A percentile compares a stretch with the other conserved stretches of the same genome.
Conservation (phyloP, 2,113 vertebrate genomes). For the Strix aluco region DNA sequence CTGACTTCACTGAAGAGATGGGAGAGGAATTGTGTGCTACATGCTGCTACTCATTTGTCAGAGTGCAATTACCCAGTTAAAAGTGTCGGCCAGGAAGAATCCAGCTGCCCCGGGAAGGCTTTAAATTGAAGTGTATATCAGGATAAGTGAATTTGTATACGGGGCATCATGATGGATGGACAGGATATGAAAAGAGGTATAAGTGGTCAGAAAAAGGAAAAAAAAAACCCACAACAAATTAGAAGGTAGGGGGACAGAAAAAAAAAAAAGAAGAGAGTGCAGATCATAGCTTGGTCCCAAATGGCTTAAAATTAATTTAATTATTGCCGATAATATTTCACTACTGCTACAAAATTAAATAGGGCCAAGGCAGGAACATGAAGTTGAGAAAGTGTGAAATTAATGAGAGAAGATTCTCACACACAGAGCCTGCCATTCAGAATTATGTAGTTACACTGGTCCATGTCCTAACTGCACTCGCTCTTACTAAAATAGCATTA, state of each 20-base stretch:
- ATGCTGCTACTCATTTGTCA: background rate
- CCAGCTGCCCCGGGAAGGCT: background rate
- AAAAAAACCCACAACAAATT: background rate
- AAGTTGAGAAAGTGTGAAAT: background rate
- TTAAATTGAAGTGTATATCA: background rate
- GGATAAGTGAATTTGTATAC: background rate
- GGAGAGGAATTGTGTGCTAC: background rate
- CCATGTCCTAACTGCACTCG: accelerated
- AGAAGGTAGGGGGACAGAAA: background rate
- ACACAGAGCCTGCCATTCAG: background rate
- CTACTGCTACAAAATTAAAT: background rate
- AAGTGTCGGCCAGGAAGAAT: background rate
- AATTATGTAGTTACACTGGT: background rate
- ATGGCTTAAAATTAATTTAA: background rate
- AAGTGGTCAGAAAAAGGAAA: background rate
- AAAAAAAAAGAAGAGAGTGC: background rate
- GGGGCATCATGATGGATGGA: background rate
- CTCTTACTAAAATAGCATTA: background rate
- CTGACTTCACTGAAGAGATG: background rate
- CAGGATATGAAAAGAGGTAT: background rate
- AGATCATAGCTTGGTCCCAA: background rate
- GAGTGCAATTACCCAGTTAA: background rate
- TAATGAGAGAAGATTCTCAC: background rate
- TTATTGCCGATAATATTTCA: background rate
- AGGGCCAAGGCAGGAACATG: background rate